Percentiles rank a stretch among this genome's conserved stretches.
These are phyloP conservation scores for Hesperia comma DNA, from an alignment of 2,888 invertebrate species.

Conservation along the genomic window DNA sequence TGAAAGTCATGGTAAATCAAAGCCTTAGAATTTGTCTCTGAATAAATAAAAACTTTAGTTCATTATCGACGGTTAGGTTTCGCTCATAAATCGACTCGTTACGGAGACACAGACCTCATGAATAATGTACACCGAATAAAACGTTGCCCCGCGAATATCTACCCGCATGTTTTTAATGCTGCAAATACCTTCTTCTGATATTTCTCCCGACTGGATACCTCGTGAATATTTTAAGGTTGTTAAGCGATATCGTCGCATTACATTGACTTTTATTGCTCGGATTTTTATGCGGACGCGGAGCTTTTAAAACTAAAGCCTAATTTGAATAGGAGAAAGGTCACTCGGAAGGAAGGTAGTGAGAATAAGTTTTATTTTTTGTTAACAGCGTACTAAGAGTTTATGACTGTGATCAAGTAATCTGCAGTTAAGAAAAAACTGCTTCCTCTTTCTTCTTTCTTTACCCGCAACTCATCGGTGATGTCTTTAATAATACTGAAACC, in stretches of 20 bases:
- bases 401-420: too few relatives aligned
- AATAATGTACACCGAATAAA: constrained; percentile 78
- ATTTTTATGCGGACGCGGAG: constrained; percentile 37
- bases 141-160: constrained; percentile 69
- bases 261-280: constrained; percentile 35
- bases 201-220: constrained; percentile 48
- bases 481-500: too few relatives aligned
- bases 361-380: background rate
- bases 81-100: constrained; percentile 74
- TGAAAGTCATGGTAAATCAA: constrained; percentile 48
- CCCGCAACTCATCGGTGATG: too few relatives aligned
- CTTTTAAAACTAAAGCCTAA: constrained; percentile 37
- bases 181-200: constrained; percentile 69
- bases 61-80: constrained; percentile 73
- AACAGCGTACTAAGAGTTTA: background rate
- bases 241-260: constrained; percentile 42
- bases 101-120: constrained; percentile 74
- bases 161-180: constrained; percentile 75
- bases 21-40: constrained; percentile 61
- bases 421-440: too few relatives aligned
- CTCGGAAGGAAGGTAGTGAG: background rate
- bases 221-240: constrained; percentile 59
- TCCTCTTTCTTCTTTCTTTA: too few relatives aligned
- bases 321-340: constrained; percentile 32
- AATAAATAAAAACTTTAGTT: constrained; percentile 60